phyloP scores from a whole-genome alignment of 2,888 invertebrate genomes.

The Synanthedon myopaeformis region DNA sequence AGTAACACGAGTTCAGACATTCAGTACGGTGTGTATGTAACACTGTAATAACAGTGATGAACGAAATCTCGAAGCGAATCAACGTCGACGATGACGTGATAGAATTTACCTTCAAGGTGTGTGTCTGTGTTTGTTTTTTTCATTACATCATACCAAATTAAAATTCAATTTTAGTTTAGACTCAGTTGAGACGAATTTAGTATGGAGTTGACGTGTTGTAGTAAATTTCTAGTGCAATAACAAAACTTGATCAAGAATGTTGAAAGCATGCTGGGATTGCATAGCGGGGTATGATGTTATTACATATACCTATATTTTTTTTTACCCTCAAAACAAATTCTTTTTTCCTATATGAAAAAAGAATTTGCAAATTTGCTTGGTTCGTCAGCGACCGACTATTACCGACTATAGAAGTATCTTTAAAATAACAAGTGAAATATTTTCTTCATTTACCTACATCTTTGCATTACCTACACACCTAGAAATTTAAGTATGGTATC shows the following conservation, averaged over 20 bases:
- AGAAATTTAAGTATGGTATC: no score
- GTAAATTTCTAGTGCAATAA: neutral
- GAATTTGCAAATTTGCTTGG: no score
- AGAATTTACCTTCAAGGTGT: conserved; percentile 34
- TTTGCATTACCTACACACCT: no score
- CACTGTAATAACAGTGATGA: conserved; percentile 19
- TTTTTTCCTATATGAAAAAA: no score
- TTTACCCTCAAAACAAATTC: no score
- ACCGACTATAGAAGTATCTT: no score
- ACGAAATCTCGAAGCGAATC: conserved; percentile 28
- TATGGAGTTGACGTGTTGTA: conserved; percentile 11
- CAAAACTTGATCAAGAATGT: conserved; percentile 28
- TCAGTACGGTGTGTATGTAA: neutral
- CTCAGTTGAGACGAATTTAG: conserved; percentile 18
- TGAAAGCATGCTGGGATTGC: conserved; percentile 60
- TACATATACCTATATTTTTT: no score
- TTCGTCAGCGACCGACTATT: no score
- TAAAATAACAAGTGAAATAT: no score
- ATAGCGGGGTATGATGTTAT: conserved; percentile 41
- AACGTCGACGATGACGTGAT: conserved; percentile 26
- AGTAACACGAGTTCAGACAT: neutral
- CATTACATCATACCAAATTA: conserved; percentile 49
- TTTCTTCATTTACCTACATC: no score
- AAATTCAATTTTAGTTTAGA: conserved; percentile 13
- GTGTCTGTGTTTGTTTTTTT: conserved; percentile 49